Evolutionary conservation across 2,113 vertebrate genomes (phyloP).

Genomic region (Archocentrus centrarchus): DNA sequence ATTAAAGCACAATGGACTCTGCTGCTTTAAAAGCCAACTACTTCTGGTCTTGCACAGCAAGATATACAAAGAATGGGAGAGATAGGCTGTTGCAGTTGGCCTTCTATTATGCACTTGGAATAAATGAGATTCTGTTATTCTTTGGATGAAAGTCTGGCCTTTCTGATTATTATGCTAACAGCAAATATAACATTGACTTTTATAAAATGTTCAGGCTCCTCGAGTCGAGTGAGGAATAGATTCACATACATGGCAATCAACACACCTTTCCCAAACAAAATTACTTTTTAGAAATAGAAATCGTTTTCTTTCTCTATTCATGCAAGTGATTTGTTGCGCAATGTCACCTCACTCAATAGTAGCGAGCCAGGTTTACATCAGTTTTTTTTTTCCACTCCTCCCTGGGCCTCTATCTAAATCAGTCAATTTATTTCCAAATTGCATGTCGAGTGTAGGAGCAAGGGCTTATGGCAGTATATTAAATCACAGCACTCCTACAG

Average conservation of each 20-base stretch:
- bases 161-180: slow-evolving; percentile 83
- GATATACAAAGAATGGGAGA: slow-evolving; percentile 53
- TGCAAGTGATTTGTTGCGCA: slow-evolving; percentile 87
- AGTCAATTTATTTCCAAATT: slow-evolving; percentile 89
- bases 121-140: slow-evolving; percentile 75
- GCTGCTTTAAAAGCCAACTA: slow-evolving; percentile 72
- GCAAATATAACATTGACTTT: slow-evolving; percentile 81
- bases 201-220: slow-evolving; percentile 77
- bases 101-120: slow-evolving; percentile 74
- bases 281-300: slow-evolving; percentile 86
- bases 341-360: slow-evolving; percentile 85
- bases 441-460: slow-evolving; percentile 84
- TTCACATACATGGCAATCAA: slow-evolving; percentile 85
- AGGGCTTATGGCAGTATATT: slow-evolving; percentile 83
- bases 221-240: slow-evolving; percentile 77
- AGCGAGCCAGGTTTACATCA: slow-evolving; percentile 78
- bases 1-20: slow-evolving; percentile 78
- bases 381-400: slow-evolving; percentile 60
- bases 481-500: slow-evolving; percentile 83
- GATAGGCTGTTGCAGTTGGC: slow-evolving; percentile 59
- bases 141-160: slow-evolving; percentile 78
- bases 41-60: slow-evolving; percentile 56
- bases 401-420: slow-evolving; percentile 83
- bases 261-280: slow-evolving; percentile 82
- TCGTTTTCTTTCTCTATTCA: slow-evolving; percentile 86